These are phyloP conservation scores for Panopea generosa DNA, from an alignment of 2,888 invertebrate species.

Conservation along the genomic window DNA sequence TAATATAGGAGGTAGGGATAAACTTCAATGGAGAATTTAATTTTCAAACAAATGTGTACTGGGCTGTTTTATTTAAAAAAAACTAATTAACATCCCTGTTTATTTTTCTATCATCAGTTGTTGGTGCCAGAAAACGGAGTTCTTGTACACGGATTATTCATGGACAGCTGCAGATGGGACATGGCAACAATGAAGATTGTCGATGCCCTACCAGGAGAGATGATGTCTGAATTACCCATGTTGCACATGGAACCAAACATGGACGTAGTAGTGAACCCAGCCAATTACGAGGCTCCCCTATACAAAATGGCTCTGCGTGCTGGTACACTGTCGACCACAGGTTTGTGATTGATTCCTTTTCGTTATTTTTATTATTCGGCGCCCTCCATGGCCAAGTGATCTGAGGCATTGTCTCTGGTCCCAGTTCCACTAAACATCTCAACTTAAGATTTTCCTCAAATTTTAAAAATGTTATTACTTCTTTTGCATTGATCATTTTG, in stretches of 20 bases:
- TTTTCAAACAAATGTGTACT: too few species aligned
- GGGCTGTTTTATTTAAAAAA: too few species aligned
- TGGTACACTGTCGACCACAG: conserved; percentile 86
- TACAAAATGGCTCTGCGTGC: conserved; percentile 85
- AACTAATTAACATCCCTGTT: too few species aligned
- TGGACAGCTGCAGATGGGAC: conserved; percentile 85
- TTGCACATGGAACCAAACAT: conserved; percentile 88
- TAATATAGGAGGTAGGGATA: too few species aligned
- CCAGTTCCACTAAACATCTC: too few species aligned
- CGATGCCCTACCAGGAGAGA: conserved; percentile 88
- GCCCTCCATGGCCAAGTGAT: too few species aligned
- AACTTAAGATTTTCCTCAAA: too few species aligned
- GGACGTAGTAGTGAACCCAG: conserved; percentile 86
- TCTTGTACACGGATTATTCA: conserved; percentile 85
- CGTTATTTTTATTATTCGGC: conserved; percentile 17
- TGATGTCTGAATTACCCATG: conserved; percentile 91
- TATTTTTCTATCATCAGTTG: conserved; percentile 62
- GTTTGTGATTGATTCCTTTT: conserved; percentile 66
- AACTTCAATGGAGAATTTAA: too few species aligned
- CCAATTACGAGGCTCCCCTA: conserved; percentile 83
- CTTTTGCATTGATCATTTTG: too few species aligned
- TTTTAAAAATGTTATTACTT: too few species aligned
- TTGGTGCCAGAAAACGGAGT: conserved; percentile 83
- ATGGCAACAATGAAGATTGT: conserved; percentile 76
- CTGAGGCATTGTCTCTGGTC: too few species aligned